phyloP scores from a whole-genome alignment of 2,888 invertebrate genomes.

The Tridacna crocea region DNA sequence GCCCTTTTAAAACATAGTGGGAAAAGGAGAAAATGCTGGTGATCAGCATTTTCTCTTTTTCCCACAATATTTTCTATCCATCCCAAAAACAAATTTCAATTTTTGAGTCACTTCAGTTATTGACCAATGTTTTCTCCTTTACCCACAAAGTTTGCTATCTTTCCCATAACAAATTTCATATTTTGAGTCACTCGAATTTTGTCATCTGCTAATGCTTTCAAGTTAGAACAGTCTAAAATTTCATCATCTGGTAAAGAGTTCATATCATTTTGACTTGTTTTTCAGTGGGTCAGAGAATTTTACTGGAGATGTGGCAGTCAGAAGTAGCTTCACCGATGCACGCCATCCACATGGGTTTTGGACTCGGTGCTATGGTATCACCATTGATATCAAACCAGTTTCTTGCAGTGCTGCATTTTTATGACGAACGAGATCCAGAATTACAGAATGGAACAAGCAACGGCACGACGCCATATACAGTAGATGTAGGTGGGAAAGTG shows the following conservation, averaged over 20 bases:
- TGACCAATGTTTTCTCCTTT: neutral
- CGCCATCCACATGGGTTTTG: constrained; percentile 71
- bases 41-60: neutral
- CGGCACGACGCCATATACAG: neutral
- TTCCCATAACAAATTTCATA: no score
- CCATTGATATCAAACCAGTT: constrained; percentile 68
- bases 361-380: constrained; percentile 67
- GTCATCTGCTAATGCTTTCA: no score
- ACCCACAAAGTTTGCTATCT: no score
- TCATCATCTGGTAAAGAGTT: no score
- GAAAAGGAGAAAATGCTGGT: constrained; percentile 1
- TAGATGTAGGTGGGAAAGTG: neutral
- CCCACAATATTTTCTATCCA: neutral
- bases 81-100: neutral
- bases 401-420: constrained; percentile 56
- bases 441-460: neutral
- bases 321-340: constrained; percentile 69
- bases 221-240: no score
- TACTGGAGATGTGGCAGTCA: constrained; percentile 67
- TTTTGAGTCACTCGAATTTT: no score
- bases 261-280: neutral
- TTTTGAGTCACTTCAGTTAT: neutral
- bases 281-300: constrained; percentile 68
- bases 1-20: neutral
- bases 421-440: neutral